Percentiles rank a stretch among this genome's conserved stretches.
Conservation (phyloP, 2,113 vertebrate species). For the Semnornis frantzii region DNA sequence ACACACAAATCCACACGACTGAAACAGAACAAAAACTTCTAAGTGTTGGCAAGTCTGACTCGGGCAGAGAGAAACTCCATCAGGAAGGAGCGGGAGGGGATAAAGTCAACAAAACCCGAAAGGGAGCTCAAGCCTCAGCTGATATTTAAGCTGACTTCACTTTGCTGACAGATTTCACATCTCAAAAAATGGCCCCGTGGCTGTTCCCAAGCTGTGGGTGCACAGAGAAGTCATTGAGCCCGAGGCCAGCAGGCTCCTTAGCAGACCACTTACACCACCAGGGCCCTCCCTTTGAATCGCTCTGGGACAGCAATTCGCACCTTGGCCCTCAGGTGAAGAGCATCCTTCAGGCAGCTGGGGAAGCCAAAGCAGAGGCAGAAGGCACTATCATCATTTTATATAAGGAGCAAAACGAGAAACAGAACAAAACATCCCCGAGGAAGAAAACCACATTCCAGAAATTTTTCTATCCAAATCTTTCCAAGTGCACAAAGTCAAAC, state of each 20-base stretch:
- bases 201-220: background rate
- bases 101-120: slow-evolving; percentile 51
- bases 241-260: background rate
- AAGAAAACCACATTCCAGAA: slow-evolving; percentile 26
- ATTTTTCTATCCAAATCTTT: slow-evolving; percentile 32
- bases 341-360: background rate
- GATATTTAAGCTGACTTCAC: slow-evolving; percentile 61
- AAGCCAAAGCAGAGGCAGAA: background rate
- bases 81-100: background rate
- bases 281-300: background rate
- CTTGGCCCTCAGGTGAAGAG: slow-evolving; percentile 23
- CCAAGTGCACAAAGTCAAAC: background rate
- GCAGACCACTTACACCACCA: slow-evolving; percentile 37
- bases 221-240: slow-evolving; percentile 44
- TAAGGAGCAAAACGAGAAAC: background rate
- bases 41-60: background rate
- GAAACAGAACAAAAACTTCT: background rate
- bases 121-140: slow-evolving; percentile 33
- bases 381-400: background rate
- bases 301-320: slow-evolving; percentile 20
- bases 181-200: background rate
- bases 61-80: slow-evolving; percentile 35
- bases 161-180: slow-evolving; percentile 49
- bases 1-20: background rate
- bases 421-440: background rate